Base-by-base conservation (phyloP, 2,797 vertebrate genomes). In the Typhlichthys subterraneus region DNA sequence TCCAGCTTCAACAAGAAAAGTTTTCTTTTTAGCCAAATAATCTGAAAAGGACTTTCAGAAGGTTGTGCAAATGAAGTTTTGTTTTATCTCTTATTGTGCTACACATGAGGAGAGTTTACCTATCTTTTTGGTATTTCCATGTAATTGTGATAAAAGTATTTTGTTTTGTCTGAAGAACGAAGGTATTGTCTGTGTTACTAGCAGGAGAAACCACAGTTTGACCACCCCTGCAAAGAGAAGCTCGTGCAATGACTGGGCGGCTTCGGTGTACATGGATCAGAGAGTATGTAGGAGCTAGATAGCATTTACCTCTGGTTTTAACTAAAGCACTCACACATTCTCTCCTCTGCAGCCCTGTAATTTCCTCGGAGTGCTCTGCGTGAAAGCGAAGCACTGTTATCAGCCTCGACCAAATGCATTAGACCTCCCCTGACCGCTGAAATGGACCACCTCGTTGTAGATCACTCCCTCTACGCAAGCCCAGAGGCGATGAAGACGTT, bases 251-350 rank as follows among this genome's bases (percentile, higher is more conserved):
- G 77, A 90, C 85, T 81, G 76, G 82, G 79, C 75, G 17, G 75
- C 72, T 70, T 82, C 78, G 29, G 64, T 57, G 82, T 53, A 70
- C 79, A 72, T 66, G 81, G 85, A 89, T 88, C 87, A 85, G 71
- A 79, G 85, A 87, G 81, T 83, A 81, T 88, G 88, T 88, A 82
- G 77, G 85, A 84, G 82, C 57, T 51, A 90, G 85, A 89, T 88
- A 88, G 87, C 87, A 81, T 90, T 90, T 88, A 87, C 73, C 81
- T 85, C 85, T 67, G 86, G 86, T 88, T 90, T 88, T 87, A 87
- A 86, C 86, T 82, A 88, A 86, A 90, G 87, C 85, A 86, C 88
- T 89, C 87, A 85, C 80, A 87, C 83, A 66, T 86, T 89, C 86
- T 80, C 85, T 80, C 85, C 81, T 82, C 69, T 70, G 76, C 84